Evolutionary conservation across 2,113 vertebrate species (phyloP).

Genomic region (Phoenicopterus ruber): DNA sequence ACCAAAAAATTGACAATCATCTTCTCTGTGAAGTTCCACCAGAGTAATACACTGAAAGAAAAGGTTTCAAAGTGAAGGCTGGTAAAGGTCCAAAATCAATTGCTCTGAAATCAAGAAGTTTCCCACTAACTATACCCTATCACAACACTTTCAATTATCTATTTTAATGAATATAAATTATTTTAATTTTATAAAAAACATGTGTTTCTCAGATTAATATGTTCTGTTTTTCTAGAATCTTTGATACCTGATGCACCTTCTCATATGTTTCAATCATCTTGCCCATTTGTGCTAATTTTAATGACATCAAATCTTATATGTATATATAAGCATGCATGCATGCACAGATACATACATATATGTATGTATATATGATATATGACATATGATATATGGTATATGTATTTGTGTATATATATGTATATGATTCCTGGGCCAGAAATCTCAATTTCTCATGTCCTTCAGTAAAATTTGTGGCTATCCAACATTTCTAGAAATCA

Average conservation of each 20-base stretch:
- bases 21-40: neutral
- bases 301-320: neutral
- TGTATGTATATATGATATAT: too few species aligned
- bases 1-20: neutral
- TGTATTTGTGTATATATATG: fast-evolving
- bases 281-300: neutral
- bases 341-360: too few species aligned
- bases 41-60: neutral
- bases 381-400: neutral
- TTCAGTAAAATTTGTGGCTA: neutral
- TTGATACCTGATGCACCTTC: neutral
- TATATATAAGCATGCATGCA: neutral
- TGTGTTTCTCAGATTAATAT: neutral
- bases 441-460: neutral
- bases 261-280: neutral
- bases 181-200: neutral
- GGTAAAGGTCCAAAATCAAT: neutral
- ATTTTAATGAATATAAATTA: neutral
- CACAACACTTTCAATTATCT: neutral
- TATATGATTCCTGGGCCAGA: neutral
- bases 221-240: neutral
- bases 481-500: neutral
- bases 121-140: neutral
- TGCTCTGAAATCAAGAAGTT: neutral
- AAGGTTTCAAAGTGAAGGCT: neutral